These are phyloP conservation scores for Eudasyphora cyanicolor DNA, from an alignment of 2,888 invertebrate species.

Conservation along the genomic window DNA sequence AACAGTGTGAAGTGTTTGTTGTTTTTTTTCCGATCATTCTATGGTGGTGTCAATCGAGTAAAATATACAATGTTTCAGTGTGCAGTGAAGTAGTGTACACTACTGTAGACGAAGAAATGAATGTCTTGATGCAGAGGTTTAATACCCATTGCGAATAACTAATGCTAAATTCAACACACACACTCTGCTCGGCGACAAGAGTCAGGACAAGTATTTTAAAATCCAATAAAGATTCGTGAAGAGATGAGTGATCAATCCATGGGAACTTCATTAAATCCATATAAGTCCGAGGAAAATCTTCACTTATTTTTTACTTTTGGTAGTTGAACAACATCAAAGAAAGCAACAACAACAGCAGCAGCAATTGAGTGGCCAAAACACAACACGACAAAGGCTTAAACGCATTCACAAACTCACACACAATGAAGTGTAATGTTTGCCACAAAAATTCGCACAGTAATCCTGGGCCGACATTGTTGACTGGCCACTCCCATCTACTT, in stretches of 20 bases:
- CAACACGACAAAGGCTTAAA: not conserved
- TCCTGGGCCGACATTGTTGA: constrained; percentile 31
- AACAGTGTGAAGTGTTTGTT: too few species aligned
- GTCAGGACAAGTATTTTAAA: not conserved
- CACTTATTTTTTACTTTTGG: constrained; percentile 9
- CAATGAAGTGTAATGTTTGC: constrained; percentile 52
- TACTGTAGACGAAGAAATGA: too few species aligned
- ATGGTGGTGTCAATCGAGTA: too few species aligned
- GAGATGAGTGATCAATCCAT: constrained; percentile 48
- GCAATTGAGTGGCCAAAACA: not conserved
- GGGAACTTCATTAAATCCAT: constrained; percentile 76
- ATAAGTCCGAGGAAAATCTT: constrained; percentile 33
- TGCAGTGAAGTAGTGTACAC: too few species aligned
- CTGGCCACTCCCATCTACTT: constrained; percentile 35
- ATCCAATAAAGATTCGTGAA: constrained; percentile 20
- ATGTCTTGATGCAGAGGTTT: too few species aligned
- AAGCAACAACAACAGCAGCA: not conserved
- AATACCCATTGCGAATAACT: constrained; percentile 12
- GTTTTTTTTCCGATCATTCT: too few species aligned
- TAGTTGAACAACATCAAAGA: constrained; percentile 3
- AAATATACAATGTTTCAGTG: too few species aligned
- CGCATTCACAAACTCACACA: constrained; percentile 7
- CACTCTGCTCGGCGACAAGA: not conserved
- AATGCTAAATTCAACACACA: not conserved
- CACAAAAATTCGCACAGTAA: constrained; percentile 54